Conservation (phyloP, 2,797 vertebrate species). For the Tenualosa thibaudeaui region DNA sequence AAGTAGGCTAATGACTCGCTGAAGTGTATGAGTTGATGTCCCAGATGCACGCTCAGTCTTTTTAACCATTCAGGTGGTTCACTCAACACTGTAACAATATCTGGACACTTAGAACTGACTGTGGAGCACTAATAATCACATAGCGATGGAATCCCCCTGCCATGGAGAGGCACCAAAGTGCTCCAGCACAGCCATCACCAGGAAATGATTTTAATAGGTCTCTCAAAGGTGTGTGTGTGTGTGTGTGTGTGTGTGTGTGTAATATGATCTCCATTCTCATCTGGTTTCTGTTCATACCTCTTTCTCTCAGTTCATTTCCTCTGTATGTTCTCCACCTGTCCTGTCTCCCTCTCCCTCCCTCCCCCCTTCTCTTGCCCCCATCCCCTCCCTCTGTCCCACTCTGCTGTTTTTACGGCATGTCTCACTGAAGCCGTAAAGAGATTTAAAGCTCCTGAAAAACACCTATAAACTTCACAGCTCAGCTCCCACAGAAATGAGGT, state of each 20-base stretch:
- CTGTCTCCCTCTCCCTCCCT: conserved; percentile 39
- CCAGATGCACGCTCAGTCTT: background rate
- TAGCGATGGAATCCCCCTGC: background rate
- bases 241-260: background rate
- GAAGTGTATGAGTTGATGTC: no score
- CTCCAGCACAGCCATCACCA: background rate
- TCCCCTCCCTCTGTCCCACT: conserved; percentile 29
- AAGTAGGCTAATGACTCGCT: no score
- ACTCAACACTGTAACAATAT: background rate
- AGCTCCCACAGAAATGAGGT: conserved; percentile 14
- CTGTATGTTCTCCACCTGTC: conserved; percentile 45
- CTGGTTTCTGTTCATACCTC: conserved; percentile 11
- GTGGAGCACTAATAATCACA: background rate
- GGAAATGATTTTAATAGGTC: background rate
- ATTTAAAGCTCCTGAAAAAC: conserved; percentile 22
- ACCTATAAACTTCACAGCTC: conserved; percentile 23
- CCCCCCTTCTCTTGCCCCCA: conserved; percentile 31
- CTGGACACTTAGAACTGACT: background rate
- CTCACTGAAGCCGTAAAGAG: conserved; percentile 21
- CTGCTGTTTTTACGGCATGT: conserved; percentile 10
- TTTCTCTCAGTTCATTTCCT: conserved; percentile 19
- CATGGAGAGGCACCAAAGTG: background rate
- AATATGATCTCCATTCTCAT: conserved; percentile 37
- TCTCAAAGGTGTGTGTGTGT: background rate
- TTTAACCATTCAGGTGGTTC: background rate